Conservation (phyloP, 23 tunicate species). For the Halocynthia roretzi region DNA sequence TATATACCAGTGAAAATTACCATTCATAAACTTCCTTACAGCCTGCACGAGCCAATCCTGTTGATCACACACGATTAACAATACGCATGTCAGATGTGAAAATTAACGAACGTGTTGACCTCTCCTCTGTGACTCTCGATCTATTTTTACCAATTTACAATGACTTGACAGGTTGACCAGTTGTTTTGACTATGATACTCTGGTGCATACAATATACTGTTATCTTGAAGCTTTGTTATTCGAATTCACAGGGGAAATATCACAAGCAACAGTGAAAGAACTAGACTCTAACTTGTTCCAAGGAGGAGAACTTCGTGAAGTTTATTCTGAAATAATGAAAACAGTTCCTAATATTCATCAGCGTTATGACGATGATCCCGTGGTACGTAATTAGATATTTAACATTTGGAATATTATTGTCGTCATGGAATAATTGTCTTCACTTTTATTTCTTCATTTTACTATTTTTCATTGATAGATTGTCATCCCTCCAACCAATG, state of each 20-base stretch:
- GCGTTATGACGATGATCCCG: constrained; percentile 51
- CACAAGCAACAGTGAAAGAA: constrained; percentile 61
- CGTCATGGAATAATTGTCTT: neutral
- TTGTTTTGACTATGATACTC: neutral
- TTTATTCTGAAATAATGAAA: constrained; percentile 79
- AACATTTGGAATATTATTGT: neutral
- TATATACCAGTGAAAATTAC: too few relatives aligned
- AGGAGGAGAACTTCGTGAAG: constrained; percentile 76
- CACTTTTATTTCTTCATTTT: too few relatives aligned
- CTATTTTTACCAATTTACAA: constrained; percentile 65
- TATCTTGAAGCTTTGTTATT: too few relatives aligned
- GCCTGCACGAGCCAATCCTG: constrained; percentile 61
- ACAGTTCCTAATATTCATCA: constrained; percentile 67
- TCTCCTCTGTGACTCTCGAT: constrained; percentile 41
- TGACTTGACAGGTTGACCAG: constrained; percentile 52
- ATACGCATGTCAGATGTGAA: constrained; percentile 56
- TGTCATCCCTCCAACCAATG: constrained; percentile 43
- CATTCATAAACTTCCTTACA: constrained; percentile 7
- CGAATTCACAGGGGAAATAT: constrained; percentile 68
- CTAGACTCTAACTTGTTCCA: constrained; percentile 78
- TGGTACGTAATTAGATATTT: constrained; percentile 34
- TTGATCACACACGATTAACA: constrained; percentile 33
- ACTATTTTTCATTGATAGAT: constrained; percentile 25
- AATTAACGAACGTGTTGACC: constrained; percentile 67
- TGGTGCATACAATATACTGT: neutral